A percentile compares a stretch with the other conserved stretches of the same genome.
These are phyloP conservation scores for Ptychobarbus kaznakovi DNA, from an alignment of 2,797 vertebrate species.

Conservation along the genomic window DNA sequence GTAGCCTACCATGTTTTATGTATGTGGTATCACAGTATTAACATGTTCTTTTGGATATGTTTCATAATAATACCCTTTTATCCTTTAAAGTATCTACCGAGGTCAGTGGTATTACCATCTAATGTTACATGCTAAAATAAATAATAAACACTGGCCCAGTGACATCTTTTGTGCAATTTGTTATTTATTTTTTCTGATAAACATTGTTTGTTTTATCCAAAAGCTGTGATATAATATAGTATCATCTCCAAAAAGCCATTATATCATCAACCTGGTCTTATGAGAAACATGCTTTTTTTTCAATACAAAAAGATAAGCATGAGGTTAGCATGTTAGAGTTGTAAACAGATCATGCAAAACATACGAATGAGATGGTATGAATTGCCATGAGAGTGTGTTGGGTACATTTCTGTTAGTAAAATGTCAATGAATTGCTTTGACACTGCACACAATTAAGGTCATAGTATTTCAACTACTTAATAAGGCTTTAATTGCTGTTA, in stretches of 20 bases:
- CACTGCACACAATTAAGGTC: background rate
- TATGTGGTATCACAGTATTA: background rate
- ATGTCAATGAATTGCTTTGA: conserved; percentile 18
- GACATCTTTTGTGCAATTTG: too few relatives aligned
- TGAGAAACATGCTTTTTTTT: background rate
- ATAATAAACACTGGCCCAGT: too few relatives aligned
- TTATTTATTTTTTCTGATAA: too few relatives aligned
- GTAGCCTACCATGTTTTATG: background rate
- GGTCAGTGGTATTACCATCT: too few relatives aligned
- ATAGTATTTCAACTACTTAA: background rate
- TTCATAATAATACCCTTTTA: background rate
- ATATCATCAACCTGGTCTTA: background rate
- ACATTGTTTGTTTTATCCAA: background rate
- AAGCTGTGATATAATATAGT: background rate
- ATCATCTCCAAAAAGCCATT: background rate
- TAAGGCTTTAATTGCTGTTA: background rate
- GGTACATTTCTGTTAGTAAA: background rate
- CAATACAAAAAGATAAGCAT: background rate
- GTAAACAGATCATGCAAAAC: background rate
- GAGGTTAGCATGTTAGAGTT: background rate
- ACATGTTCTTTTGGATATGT: background rate
- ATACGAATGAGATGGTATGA: background rate
- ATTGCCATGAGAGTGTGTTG: background rate
- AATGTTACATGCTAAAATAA: too few relatives aligned
- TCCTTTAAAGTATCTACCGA: background rate